Evolutionary conservation across 2,888 invertebrate genomes (phyloP).

Genomic region (Thumatha senex): DNA sequence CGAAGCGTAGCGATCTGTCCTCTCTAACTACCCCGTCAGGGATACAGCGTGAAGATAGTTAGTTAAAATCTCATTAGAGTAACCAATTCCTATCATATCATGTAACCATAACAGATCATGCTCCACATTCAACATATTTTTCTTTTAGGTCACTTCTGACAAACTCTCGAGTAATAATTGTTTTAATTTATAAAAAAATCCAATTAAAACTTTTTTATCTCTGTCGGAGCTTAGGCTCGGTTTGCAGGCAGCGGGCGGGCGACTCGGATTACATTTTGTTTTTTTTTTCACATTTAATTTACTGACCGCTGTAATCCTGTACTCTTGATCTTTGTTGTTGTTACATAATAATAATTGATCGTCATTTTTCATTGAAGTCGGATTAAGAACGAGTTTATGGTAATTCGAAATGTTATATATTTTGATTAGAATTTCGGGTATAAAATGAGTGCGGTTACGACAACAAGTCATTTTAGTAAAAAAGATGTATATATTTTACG

Average conservation of each 20-base stretch:
- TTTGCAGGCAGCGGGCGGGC: slow-evolving; percentile 45
- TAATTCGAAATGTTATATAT: neutral
- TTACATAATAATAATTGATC: slow-evolving; percentile 21
- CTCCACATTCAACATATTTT: slow-evolving; percentile 41
- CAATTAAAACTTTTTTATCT: slow-evolving; percentile 76
- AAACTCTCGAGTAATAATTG: slow-evolving; percentile 64
- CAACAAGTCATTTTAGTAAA: no score
- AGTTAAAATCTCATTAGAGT: no score
- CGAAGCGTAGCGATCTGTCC: no score
- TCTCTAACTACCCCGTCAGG: no score
- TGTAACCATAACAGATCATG: slow-evolving; percentile 9
- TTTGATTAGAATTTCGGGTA: no score
- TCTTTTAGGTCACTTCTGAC: slow-evolving; percentile 51
- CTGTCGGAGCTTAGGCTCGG: slow-evolving; percentile 60
- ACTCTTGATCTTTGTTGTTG: slow-evolving; percentile 27
- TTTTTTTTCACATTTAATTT: slow-evolving; percentile 43
- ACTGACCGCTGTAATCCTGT: slow-evolving; percentile 33
- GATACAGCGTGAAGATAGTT: no score
- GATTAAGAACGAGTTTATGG: neutral
- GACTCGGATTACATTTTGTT: slow-evolving; percentile 45
- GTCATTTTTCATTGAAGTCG: slow-evolving; percentile 1
- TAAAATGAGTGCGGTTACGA: no score
- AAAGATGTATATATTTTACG: no score
- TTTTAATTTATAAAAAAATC: slow-evolving; percentile 73
- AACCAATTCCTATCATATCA: neutral